A percentile compares a stretch with the other conserved stretches of the same genome.
These are phyloP conservation scores for Mastomys natalensis DNA, from an alignment of 2,113 vertebrate genomes.

Conservation along the genomic window DNA sequence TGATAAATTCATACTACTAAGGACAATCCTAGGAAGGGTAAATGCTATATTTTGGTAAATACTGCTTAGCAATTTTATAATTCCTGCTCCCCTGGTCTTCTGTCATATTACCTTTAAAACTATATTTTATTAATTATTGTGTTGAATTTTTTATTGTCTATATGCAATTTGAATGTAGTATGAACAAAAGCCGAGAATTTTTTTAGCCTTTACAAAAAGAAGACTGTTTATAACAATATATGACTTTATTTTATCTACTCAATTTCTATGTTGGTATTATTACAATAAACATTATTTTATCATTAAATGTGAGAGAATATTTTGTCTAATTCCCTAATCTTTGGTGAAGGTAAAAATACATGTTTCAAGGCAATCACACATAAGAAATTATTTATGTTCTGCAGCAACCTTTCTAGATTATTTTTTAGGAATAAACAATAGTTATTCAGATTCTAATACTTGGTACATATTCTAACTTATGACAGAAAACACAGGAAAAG, in stretches of 20 bases:
- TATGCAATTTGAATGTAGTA: not conserved
- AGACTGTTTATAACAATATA: slow-evolving; percentile 12
- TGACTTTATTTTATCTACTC: not conserved
- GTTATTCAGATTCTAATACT: not conserved
- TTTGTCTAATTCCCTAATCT: not conserved
- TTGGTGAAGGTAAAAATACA: not conserved
- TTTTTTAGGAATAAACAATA: not conserved
- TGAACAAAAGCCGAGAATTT: not conserved
- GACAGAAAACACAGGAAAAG: not conserved
- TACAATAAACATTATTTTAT: slow-evolving; percentile 13
- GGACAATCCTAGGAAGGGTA: not conserved
- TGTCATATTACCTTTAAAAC: not conserved
- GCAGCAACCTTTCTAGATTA: not conserved
- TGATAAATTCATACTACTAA: slow-evolving; percentile 18
- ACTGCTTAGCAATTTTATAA: not conserved
- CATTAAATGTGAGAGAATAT: slow-evolving; percentile 8
- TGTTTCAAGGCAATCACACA: not conserved
- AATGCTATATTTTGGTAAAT: not conserved
- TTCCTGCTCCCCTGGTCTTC: not conserved
- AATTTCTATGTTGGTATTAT: not conserved
- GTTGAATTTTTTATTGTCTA: not conserved
- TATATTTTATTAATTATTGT: not conserved
- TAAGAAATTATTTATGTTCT: not conserved
- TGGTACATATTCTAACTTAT: not conserved
- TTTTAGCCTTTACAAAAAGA: not conserved